These are phyloP conservation scores for Metallyticus violacea DNA, from an alignment of 2,888 invertebrate genomes.

Conservation along the genomic window DNA sequence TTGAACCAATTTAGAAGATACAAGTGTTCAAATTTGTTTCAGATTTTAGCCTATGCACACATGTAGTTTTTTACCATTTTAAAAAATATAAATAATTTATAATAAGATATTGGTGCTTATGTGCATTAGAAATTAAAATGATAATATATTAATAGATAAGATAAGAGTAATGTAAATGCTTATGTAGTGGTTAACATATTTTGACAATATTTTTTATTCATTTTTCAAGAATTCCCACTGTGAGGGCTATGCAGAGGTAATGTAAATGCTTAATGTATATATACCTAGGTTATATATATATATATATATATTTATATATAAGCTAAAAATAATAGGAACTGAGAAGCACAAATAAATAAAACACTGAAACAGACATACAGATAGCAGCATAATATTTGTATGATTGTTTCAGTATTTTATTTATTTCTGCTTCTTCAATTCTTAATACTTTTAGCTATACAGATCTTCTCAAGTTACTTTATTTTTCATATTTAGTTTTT, in stretches of 20 bases:
- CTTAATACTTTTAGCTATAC: no score
- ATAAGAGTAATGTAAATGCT: not conserved
- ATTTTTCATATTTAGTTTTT: no score
- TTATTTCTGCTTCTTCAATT: no score
- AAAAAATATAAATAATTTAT: no score
- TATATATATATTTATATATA: no score
- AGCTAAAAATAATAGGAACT: no score
- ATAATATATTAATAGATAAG: not conserved
- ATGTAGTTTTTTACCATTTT: no score
- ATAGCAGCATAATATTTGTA: no score
- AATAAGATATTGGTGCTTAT: not conserved
- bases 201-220: slow-evolving; percentile 21
- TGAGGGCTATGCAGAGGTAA: slow-evolving; percentile 36
- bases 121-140: not conserved
- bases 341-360: no score
- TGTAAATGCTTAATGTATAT: not conserved
- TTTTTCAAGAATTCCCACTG: slow-evolving; percentile 34
- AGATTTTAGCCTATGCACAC: not conserved
- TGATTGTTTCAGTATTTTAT: no score
- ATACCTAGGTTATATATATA: not conserved
- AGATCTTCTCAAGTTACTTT: no score
- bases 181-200: not conserved
- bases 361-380: no score
- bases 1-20: not conserved
- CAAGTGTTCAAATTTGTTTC: not conserved